Evolutionary conservation across 1,140 invertebrate genomes (phyloP), one percentile per base, ranked within the genome.

Genomic region (Littorina saxatilis): DNA sequence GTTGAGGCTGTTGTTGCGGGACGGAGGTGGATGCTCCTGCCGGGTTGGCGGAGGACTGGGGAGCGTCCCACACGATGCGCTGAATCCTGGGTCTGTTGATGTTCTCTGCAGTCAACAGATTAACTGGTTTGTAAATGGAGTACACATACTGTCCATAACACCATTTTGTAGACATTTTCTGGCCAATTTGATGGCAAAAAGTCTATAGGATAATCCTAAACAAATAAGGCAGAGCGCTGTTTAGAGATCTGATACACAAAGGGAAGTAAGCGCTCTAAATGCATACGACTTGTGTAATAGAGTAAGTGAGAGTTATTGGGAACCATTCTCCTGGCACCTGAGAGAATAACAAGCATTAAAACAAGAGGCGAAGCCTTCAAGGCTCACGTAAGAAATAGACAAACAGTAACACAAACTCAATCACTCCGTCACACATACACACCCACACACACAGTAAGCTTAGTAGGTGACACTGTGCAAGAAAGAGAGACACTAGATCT

Each of bases 31-130:
- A 29, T n/a, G 80, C 50, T 32, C 43, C 15, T 73, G 75, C 23
- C 9, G 61, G 17, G 37, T 32, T 66, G 39, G 39, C 7, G n/a
- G 43, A 37, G n/a, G 58, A 66, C 50, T 85, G 84, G 5, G 39
- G 74, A 37, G 70, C 66, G 13, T 83, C 79, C 87, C 87, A 88
- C 11, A 87, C 81, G 20, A 88, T 88, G 27, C 79, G 81, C 74
- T 88, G 84, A n/a, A 90, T 89, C 79, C 87, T 88, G 1, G 87
- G 86, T 47, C 85, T 87, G 61, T 83, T 90, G 11, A 86, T 83
- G 27, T 84, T 88, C 50, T 66, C 88, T 90, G 83, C 13, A 84
- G 74, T 32, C 58, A 76, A 1, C 29, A 32, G 27, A 4, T 27
- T 39, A 7, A 7, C 9, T 17, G 27, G 63, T 68, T 13, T 3